Base-by-base conservation (phyloP, 2,113 vertebrate genomes). In the Myrmecophaga tridactyla region DNA sequence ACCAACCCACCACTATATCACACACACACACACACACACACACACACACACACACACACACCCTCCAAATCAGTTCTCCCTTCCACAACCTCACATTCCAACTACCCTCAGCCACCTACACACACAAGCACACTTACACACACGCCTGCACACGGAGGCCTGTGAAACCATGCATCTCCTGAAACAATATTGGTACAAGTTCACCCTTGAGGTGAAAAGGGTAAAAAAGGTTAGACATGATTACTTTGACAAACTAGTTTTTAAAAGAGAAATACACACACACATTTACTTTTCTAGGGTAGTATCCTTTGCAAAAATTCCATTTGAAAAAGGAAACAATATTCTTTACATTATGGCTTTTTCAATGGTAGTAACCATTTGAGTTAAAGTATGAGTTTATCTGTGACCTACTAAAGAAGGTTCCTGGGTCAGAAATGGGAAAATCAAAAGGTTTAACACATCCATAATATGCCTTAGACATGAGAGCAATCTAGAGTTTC, bases 291-390 rank as follows among this genome's bases (percentile, higher is more conserved):
- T 96, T 94, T 87, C n/a, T 20, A 82, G 92, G 36, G 77, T 7
- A 67, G 84, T 90, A 98, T 97, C 77, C 34, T 96, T 96, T 89
- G 63, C 83, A 96, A 95, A 96, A 60, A 6, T 95, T 93, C 90
- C 88, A 41, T 41, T 14, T 92, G 46, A 92, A 98, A 97, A 97
- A 46, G 39, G 51, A 97, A 97, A 89, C n/a, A 72, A 3, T 80
- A 53, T 82, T 95, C 46, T 98, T 97, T 88, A 90, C 41, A 94
- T 69, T 51, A 65, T 8, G n/a, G 18, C n/a, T 77, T 77, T 94
- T 70, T 89, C 53, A 77, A 83, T 31, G 78, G 85, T 23, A 82
- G 63, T n/a, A 80, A 85, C 53, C 48, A 96, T 72, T 94, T 73
- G 31, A 96, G 69, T 75, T 82, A 53, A 77, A 92, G 25, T 83